Evolutionary conservation across 2,797 vertebrate species (phyloP), one percentile per base, ranked within the genome.

Genomic region (Carapus acus): DNA sequence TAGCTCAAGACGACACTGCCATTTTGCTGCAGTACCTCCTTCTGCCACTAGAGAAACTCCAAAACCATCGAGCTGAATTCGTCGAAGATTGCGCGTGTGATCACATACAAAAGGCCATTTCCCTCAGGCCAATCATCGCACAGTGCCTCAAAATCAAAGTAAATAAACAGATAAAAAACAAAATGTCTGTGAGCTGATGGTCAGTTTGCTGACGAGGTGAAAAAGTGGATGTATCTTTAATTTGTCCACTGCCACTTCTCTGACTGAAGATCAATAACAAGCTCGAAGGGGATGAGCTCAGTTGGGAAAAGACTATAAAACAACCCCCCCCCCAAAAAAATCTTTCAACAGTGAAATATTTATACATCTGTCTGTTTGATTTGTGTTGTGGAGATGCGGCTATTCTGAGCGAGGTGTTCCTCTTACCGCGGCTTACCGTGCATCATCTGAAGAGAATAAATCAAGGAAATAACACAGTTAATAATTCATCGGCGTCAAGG

Each of bases 41-140:
- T n/a, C n/a, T n/a, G n/a, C n/a, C n/a, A n/a, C n/a, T n/a, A n/a
- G n/a, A n/a, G n/a, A n/a, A n/a, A n/a, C n/a, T n/a, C n/a, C n/a
- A n/a, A n/a, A n/a, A n/a, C n/a, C n/a, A n/a, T n/a, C 44, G 54
- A 56, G 50, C 36, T 21, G 44, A 50, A 70, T 59, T 77, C 47
- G 58, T 47, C 24, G 49, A 44, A 65, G 47, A 49, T n/a, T n/a
- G n/a, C 6, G 66, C 40, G 65, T 57, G 75, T 68, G 69, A 62
- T 73, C 57, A 23, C 18, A 27, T 27, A 27, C 24, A 27, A 27
- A 4, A 27, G 24, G 5, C 24, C n/a, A n/a, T n/a, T n/a, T n/a
- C n/a, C n/a, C n/a, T n/a, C n/a, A n/a, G n/a, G n/a, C n/a, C n/a
- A n/a, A n/a, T n/a, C n/a, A n/a, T n/a, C n/a, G n/a, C n/a, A n/a